These are phyloP conservation scores for Thaumatotibia leucotreta DNA, from an alignment of 1,140 invertebrate species.

Conservation along the genomic window DNA sequence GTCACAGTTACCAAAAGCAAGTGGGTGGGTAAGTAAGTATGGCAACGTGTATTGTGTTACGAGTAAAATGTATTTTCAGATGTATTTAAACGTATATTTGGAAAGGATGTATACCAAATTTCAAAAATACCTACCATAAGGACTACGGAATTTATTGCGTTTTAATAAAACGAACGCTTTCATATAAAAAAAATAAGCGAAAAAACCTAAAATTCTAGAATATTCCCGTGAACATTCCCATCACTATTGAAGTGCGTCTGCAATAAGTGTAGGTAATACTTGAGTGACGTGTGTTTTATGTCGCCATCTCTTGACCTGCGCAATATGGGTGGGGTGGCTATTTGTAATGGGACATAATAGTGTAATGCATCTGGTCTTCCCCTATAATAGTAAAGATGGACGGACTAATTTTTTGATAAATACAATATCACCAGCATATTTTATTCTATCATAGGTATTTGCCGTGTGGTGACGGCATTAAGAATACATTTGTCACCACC, in stretches of 20 bases:
- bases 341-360: not conserved
- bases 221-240: not conserved
- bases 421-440: too few relatives aligned
- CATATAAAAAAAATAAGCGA: too few relatives aligned
- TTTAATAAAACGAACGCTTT: not conserved
- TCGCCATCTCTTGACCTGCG: not conserved
- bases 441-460: not conserved
- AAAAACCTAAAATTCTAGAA: not conserved
- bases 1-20: too few relatives aligned
- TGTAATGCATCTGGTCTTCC: not conserved
- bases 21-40: too few relatives aligned
- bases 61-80: too few relatives aligned
- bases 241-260: not conserved
- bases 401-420: too few relatives aligned
- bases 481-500: too few relatives aligned
- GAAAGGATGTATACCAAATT: too few relatives aligned
- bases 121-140: too few relatives aligned
- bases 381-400: not conserved
- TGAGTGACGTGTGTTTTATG: slow-evolving; percentile 8
- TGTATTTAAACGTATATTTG: too few relatives aligned
- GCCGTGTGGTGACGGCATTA: not conserved
- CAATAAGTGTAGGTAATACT: not conserved
- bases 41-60: too few relatives aligned
- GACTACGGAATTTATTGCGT: too few relatives aligned
- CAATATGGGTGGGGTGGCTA: not conserved